Evolutionary conservation across 2,888 invertebrate genomes (phyloP).

Genomic region (Neria commutata): DNA sequence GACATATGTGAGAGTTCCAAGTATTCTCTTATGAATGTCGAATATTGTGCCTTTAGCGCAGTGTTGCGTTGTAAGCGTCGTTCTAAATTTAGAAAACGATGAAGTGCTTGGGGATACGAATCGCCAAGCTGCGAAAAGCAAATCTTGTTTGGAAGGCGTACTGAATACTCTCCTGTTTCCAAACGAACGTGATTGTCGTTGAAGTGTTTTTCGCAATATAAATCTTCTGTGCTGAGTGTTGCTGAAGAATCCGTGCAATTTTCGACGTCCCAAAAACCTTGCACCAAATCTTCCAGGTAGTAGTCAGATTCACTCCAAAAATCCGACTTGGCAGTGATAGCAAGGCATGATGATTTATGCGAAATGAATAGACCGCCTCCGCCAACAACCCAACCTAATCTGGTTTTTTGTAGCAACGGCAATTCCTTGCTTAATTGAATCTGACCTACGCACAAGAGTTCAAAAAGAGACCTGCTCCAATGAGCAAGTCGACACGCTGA

Average conservation of each 20-base stretch:
- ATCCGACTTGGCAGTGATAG: not conserved
- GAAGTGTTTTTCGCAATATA: slow-evolving; percentile 22
- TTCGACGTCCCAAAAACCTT: slow-evolving; percentile 11
- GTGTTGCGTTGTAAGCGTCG: not conserved
- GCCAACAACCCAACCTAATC: slow-evolving; percentile 28
- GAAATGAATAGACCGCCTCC: slow-evolving; percentile 5
- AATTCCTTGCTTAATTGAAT: slow-evolving; percentile 13
- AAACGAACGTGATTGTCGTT: slow-evolving; percentile 5
- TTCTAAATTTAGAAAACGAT: not conserved
- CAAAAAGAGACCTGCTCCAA: slow-evolving; percentile 21
- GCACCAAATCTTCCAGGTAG: not conserved
- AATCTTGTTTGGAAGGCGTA: slow-evolving; percentile 8
- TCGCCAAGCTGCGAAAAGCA: slow-evolving; percentile 5
- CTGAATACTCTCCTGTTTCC: slow-evolving; percentile 16
- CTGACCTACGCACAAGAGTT: slow-evolving; percentile 21
- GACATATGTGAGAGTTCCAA: not conserved
- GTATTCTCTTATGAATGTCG: slow-evolving; percentile 5
- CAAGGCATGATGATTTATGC: not conserved
- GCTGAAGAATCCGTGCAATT: not conserved
- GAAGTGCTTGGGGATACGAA: slow-evolving; percentile 9
- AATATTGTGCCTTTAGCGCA: not conserved
- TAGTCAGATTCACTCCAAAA: not conserved
- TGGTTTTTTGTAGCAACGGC: slow-evolving; percentile 28
- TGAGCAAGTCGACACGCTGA: slow-evolving; percentile 8
- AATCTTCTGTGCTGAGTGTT: slow-evolving; percentile 1